Conservation (phyloP, 2,113 vertebrate genomes). For the Dipodomys ordii region DNA sequence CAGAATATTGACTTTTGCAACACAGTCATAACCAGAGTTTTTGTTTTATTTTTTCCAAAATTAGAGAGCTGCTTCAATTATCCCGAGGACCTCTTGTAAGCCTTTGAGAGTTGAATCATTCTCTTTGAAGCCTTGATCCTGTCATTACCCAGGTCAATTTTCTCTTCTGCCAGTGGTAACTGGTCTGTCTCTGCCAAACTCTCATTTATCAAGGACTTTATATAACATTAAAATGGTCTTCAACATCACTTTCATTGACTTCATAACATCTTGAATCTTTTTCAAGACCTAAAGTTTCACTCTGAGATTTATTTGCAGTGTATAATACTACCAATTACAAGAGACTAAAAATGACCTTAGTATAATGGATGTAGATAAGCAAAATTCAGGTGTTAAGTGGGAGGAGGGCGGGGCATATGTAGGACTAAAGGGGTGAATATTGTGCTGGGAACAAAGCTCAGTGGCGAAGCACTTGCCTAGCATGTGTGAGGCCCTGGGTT, state of each 20-base stretch:
- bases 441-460: too few species aligned
- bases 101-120: conserved; percentile 68
- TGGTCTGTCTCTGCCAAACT: conserved; percentile 55
- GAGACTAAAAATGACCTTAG: conserved; percentile 29
- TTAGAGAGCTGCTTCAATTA: conserved; percentile 70
- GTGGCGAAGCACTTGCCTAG: too few species aligned
- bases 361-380: conserved; percentile 27
- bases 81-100: conserved; percentile 67
- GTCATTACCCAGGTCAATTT: conserved; percentile 67
- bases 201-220: conserved; percentile 55
- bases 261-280: conserved; percentile 60
- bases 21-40: conserved; percentile 37
- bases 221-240: conserved; percentile 45
- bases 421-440: background rate
- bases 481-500: too few species aligned
- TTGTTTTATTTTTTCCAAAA: conserved; percentile 65
- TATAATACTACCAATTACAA: conserved; percentile 29
- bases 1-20: conserved; percentile 51
- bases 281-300: conserved; percentile 28
- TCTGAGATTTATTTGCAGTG: conserved; percentile 32
- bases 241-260: conserved; percentile 56
- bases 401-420: background rate
- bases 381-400: conserved; percentile 16
- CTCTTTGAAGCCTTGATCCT: conserved; percentile 68
- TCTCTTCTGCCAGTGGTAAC: conserved; percentile 56